Percentiles rank a stretch among this genome's conserved stretches.
Conservation (phyloP, 2,888 invertebrate genomes). For the Mongoloraphidia duomilia region DNA sequence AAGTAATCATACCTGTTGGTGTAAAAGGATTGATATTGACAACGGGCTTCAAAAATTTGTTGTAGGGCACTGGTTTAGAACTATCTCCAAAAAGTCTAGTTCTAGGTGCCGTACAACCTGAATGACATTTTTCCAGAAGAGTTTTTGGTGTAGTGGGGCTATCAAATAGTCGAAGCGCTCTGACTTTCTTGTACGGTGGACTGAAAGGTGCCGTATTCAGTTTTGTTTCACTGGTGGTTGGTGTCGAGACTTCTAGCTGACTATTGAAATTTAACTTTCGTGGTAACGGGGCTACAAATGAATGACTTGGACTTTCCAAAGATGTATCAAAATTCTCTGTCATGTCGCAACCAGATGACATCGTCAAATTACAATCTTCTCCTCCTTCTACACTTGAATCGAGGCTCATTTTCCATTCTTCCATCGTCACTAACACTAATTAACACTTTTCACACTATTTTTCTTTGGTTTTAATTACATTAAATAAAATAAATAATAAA, state of each 20-base stretch:
- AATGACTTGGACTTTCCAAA: conserved; percentile 41
- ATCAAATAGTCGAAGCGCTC: conserved; percentile 58
- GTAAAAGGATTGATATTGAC: conserved; percentile 82
- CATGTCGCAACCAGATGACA: conserved; percentile 39
- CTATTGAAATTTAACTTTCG: conserved; percentile 46
- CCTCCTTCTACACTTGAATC: conserved; percentile 10
- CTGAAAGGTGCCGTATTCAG: conserved; percentile 29
- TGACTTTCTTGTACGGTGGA: conserved; percentile 44
- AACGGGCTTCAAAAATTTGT: conserved; percentile 35
- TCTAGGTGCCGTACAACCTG: conserved; percentile 40
- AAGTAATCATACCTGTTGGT: conserved; percentile 44
- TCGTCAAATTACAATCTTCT: conserved; percentile 24
- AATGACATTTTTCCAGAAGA: conserved; percentile 52
- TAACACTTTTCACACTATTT: background rate
- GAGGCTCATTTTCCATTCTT: conserved; percentile 2
- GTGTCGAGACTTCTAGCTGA: conserved; percentile 18
- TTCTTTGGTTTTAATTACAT: background rate
- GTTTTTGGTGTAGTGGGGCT: conserved; percentile 79
- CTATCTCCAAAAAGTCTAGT: conserved; percentile 36
- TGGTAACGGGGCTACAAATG: conserved; percentile 37
- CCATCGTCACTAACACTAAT: background rate
- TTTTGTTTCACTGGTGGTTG: conserved; percentile 13
- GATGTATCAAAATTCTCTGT: conserved; percentile 47
- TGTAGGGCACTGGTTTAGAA: conserved; percentile 30
- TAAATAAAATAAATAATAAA: background rate